Conservation (phyloP, 2,888 invertebrate species). For the Tortricodes alternella region DNA sequence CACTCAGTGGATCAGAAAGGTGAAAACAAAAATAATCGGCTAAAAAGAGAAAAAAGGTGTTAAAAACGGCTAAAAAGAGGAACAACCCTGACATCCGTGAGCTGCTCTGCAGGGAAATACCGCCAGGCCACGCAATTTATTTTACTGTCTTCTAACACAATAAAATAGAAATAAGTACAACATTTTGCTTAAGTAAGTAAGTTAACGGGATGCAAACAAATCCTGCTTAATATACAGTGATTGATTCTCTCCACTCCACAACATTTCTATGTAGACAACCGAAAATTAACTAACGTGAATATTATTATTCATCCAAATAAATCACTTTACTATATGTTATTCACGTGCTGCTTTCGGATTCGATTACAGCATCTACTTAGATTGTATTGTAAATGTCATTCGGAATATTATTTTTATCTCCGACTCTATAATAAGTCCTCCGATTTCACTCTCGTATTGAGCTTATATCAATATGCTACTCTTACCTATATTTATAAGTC, state of each 20-base stretch:
- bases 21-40: neutral
- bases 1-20: slow-evolving; percentile 1
- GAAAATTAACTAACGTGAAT: neutral
- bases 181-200: neutral
- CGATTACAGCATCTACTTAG: slow-evolving; percentile 13
- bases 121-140: slow-evolving; percentile 15
- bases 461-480: neutral
- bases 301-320: slow-evolving; percentile 15
- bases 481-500: neutral
- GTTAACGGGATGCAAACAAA: neutral
- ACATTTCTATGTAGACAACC: neutral
- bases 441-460: slow-evolving; percentile 17
- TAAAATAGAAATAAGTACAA: neutral
- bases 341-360: slow-evolving; percentile 15
- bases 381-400: slow-evolving; percentile 15
- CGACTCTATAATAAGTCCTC: slow-evolving; percentile 14
- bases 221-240: neutral
- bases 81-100: slow-evolving; percentile 8
- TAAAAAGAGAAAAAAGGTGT: slow-evolving; percentile 15
- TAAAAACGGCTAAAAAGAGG: neutral
- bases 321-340: slow-evolving; percentile 10
- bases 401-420: slow-evolving; percentile 21
- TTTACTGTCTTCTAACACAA: slow-evolving; percentile 5
- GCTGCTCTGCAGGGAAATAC: slow-evolving; percentile 24
- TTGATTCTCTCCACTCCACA: neutral